These are phyloP conservation scores for Polyommatus iphigenia DNA, from an alignment of 2,888 invertebrate genomes.

Conservation along the genomic window DNA sequence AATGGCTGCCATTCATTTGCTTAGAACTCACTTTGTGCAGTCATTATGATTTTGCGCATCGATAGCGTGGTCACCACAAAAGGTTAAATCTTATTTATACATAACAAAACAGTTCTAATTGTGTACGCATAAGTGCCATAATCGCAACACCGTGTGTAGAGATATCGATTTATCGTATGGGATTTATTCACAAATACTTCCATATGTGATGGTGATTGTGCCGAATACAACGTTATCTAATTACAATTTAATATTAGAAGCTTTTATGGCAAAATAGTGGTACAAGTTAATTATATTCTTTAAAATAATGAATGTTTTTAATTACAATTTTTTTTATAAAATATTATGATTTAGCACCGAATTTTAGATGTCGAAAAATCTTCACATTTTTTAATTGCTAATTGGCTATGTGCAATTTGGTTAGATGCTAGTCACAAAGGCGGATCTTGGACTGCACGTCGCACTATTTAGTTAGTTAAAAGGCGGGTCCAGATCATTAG, in stretches of 20 bases:
- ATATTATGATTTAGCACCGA: no score
- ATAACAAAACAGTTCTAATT: slow-evolving; percentile 33
- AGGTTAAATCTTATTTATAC: slow-evolving; percentile 34
- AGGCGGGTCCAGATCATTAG: slow-evolving; percentile 69
- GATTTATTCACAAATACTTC: slow-evolving; percentile 25
- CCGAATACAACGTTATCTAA: slow-evolving; percentile 23
- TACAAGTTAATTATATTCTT: neutral
- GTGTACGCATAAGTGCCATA: slow-evolving; percentile 18
- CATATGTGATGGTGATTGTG: slow-evolving; percentile 20
- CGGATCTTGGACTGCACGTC: slow-evolving; percentile 32
- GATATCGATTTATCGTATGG: slow-evolving; percentile 27
- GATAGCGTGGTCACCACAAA: slow-evolving; percentile 40
- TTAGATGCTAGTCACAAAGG: neutral
- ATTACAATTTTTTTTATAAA: no score
- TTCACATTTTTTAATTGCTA: neutral
- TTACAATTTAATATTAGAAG: slow-evolving; percentile 22
- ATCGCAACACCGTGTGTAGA: neutral
- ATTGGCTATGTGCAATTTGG: neutral
- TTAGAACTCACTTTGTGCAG: slow-evolving; percentile 45
- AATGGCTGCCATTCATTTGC: slow-evolving; percentile 59
- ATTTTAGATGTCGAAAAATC: neutral
- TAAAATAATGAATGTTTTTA: no score
- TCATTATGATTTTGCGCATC: slow-evolving; percentile 43
- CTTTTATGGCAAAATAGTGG: neutral
- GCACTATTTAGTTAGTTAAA: slow-evolving; percentile 57